Evolutionary conservation across 2,888 invertebrate genomes (phyloP).

Genomic region (Argyresthia goedartella): DNA sequence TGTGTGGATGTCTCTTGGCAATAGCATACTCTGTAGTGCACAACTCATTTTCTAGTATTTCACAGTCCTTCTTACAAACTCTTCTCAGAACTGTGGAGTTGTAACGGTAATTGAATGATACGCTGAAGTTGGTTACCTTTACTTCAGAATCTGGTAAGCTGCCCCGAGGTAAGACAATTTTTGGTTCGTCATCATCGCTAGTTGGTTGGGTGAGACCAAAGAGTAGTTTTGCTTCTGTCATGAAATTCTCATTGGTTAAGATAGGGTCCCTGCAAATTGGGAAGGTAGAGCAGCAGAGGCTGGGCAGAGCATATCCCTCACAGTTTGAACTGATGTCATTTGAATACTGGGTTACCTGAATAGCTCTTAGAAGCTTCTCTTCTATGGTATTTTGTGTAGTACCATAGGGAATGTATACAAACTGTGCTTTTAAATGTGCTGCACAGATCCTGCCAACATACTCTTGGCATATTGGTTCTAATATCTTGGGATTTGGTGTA

Average conservation of each 20-base stretch:
- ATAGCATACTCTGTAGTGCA: slow-evolving; percentile 95
- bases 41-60: slow-evolving; percentile 89
- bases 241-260: slow-evolving; percentile 71
- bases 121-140: slow-evolving; percentile 30
- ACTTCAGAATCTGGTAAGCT: background rate
- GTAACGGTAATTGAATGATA: slow-evolving; percentile 43
- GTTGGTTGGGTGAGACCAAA: slow-evolving; percentile 19
- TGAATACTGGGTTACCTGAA: slow-evolving; percentile 88
- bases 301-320: slow-evolving; percentile 89
- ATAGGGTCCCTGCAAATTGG: slow-evolving; percentile 86
- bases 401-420: slow-evolving; percentile 88
- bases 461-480: slow-evolving; percentile 78
- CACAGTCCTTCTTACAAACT: slow-evolving; percentile 94
- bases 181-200: slow-evolving; percentile 25
- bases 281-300: slow-evolving; percentile 92
- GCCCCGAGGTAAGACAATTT: slow-evolving; percentile 29
- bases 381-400: slow-evolving; percentile 84
- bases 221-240: slow-evolving; percentile 52
- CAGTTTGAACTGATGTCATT: slow-evolving; percentile 89
- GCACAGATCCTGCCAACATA: slow-evolving; percentile 88
- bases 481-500: slow-evolving; percentile 25
- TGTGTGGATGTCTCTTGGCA: slow-evolving; percentile 91
- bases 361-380: slow-evolving; percentile 84
- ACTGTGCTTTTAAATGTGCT: slow-evolving; percentile 81
- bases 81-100: slow-evolving; percentile 76